Evolutionary conservation across 1,140 invertebrate species (phyloP).

Genomic region (Brachionus sp.): DNA sequence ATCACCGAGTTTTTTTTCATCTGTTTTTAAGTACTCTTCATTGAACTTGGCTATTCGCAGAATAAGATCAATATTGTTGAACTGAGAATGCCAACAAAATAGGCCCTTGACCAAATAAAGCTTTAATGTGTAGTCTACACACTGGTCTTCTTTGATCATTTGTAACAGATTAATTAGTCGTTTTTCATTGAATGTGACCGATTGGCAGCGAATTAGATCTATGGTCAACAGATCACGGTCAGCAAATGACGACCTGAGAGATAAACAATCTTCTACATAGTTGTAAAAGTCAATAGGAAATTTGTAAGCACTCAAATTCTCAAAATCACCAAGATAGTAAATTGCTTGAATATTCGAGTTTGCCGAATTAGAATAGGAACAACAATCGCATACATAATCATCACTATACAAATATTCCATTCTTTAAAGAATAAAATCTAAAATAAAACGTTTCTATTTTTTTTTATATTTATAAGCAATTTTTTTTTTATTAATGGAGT

Average conservation of each 20-base stretch:
- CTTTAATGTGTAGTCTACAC: neutral
- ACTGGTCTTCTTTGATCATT: neutral
- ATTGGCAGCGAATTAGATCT: neutral
- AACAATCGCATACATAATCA: neutral
- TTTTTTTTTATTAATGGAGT: neutral
- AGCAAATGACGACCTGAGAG: neutral
- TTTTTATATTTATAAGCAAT: neutral
- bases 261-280: neutral
- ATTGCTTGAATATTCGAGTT: neutral
- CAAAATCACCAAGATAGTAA: neutral
- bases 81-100: neutral
- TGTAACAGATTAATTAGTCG: neutral
- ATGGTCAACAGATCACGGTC: neutral
- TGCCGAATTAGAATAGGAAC: neutral
- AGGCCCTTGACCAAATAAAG: neutral
- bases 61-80: neutral
- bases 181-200: neutral
- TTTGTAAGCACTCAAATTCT: neutral
- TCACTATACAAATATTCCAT: neutral
- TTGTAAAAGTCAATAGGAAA: constrained; percentile 27
- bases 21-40: neutral
- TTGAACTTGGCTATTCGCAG: neutral
- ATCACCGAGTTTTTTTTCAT: neutral
- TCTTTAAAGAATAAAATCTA: neutral
- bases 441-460: neutral